Conservation (phyloP, 2,797 vertebrate species). For the Eupleurogrammus muticus region DNA sequence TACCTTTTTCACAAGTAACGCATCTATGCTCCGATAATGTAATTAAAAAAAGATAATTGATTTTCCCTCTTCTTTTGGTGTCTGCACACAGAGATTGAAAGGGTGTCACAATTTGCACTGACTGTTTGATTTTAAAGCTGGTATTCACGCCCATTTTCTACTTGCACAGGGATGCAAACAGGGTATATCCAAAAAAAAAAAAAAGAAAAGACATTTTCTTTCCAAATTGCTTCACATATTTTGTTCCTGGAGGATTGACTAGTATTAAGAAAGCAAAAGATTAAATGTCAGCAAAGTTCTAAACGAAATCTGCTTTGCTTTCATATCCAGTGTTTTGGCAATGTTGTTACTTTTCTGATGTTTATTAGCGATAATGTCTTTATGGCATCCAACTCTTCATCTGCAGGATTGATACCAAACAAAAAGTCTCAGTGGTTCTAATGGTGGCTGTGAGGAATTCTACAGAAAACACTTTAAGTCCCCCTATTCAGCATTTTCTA, state of each 20-base stretch:
- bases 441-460: not conserved
- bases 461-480: not conserved
- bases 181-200: constrained; percentile 49
- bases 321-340: constrained; percentile 43
- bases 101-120: constrained; percentile 26
- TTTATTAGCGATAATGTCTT: not conserved
- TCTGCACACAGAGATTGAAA: constrained; percentile 51
- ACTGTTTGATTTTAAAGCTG: constrained; percentile 13
- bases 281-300: constrained; percentile 44
- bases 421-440: not conserved
- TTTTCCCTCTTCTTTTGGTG: constrained; percentile 76
- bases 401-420: not conserved
- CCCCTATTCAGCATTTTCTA: no score
- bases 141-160: constrained; percentile 21
- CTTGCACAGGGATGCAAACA: constrained; percentile 48
- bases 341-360: constrained; percentile 35
- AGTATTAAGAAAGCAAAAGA: constrained; percentile 28
- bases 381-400: not conserved
- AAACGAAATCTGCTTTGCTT: constrained; percentile 42
- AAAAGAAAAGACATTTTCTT: constrained; percentile 28
- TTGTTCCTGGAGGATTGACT: constrained; percentile 13
- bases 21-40: constrained; percentile 87
- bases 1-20: constrained; percentile 89
- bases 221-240: constrained; percentile 51
- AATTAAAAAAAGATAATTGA: constrained; percentile 86